Conservation (phyloP, 1,140 invertebrate species). For the Himalopsyche phryganea region DNA sequence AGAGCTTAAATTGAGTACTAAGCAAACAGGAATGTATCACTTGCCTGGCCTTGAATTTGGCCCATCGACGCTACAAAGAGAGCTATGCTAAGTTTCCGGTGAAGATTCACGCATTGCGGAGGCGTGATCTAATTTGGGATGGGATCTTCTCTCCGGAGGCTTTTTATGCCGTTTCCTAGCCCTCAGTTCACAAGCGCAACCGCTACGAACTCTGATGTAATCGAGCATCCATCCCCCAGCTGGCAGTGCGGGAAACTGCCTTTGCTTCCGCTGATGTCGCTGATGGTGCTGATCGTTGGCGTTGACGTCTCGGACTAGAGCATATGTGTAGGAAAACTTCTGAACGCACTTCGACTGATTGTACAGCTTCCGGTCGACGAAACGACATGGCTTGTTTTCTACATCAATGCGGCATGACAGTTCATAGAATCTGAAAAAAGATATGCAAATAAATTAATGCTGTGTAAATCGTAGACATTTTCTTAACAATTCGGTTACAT, state of each 20-base stretch:
- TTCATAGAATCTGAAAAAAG: slow-evolving; percentile 65
- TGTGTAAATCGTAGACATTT: no score
- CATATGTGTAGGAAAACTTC: slow-evolving; percentile 81
- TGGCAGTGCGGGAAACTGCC: slow-evolving; percentile 42
- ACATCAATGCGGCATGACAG: slow-evolving; percentile 70
- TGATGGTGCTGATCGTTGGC: slow-evolving; percentile 42
- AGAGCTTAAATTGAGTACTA: slow-evolving; percentile 7
- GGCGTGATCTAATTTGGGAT: neutral
- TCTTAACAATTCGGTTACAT: no score
- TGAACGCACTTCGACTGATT: slow-evolving; percentile 75
- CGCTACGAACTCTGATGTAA: slow-evolving; percentile 76
- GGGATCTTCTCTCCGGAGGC: neutral
- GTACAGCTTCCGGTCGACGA: slow-evolving; percentile 66
- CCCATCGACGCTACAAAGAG: no score
- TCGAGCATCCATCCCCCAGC: slow-evolving; percentile 68
- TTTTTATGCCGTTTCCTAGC: slow-evolving; percentile 7
- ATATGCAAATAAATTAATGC: slow-evolving; percentile 35
- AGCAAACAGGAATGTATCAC: slow-evolving; percentile 8
- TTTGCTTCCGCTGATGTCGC: slow-evolving; percentile 41
- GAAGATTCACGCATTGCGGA: neutral
- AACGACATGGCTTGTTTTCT: slow-evolving; percentile 69
- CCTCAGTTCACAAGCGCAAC: slow-evolving; percentile 74
- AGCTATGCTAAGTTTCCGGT: slow-evolving; percentile 10
- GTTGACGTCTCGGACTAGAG: slow-evolving; percentile 60
- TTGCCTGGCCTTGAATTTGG: neutral